Base-by-base conservation (phyloP, 2,888 invertebrate genomes). In the Cylindroiulus punctatus region DNA sequence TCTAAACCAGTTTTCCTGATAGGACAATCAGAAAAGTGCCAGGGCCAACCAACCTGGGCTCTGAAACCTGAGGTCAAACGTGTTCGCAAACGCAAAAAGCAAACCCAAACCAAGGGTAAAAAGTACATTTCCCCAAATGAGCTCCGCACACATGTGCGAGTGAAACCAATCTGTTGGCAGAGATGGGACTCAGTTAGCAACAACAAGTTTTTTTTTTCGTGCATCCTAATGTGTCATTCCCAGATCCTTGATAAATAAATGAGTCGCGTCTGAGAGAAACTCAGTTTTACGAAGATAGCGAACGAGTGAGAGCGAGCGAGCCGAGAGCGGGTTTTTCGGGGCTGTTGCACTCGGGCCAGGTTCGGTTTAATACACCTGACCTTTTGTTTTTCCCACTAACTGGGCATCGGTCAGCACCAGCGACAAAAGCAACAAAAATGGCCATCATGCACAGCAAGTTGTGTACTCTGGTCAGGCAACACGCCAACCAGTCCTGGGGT, bases 401-500 rank as follows among this genome's bases (percentile, higher is more conserved):
- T 44, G 44, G 44, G 14, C 44, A 44, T 5, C 44, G 44, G 44
- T 44, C 44, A 44, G 44, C 44, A 14, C 12, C 44, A 44, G 44
- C 44, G 44, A 12, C 12, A 44, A 44, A 52, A 52, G 52, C 52
- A 52, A 5, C 52, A 52, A 52, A 52, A 52, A 52, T 52, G 52
- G 36, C 36, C 81, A 81, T 81, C 81, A 81, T 81, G 81, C 81
- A 52, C 26, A 85, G 57, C 52, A 30, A 30, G n/a, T 4, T 85
- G 52, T 85, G 85, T 22, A 52, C 85, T 26, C 57, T 85, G 26
- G 32, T 85, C 26, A 26, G 85, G 85, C 85, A 85, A 19, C 40
- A 85, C 26, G 52, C 52, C 57, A 47, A 85, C 17, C 85, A 85
- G 30, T 52, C 47, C 8, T 85, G 85, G 85, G 85, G 85, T 4